phyloP scores from a whole-genome alignment of 2,797 vertebrate genomes.

The Spizella passerina region DNA sequence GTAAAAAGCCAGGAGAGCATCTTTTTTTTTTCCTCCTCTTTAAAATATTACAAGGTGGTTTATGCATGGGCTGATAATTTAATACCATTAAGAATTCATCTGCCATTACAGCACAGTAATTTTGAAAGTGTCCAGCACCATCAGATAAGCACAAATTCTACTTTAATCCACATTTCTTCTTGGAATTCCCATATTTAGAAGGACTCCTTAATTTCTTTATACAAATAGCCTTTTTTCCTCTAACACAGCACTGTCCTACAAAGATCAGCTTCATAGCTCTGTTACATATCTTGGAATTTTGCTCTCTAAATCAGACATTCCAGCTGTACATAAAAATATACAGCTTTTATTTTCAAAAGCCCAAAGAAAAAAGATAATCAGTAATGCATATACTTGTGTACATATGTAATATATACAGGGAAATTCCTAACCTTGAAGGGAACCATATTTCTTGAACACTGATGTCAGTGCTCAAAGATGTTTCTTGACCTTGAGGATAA shows the following conservation, averaged over 20 bases:
- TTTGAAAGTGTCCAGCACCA: neutral
- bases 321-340: neutral
- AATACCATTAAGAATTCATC: neutral
- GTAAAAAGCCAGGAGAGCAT: neutral
- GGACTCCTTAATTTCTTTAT: neutral
- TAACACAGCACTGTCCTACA: neutral
- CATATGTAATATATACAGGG: neutral
- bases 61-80: neutral
- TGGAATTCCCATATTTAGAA: neutral
- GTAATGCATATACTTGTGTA: neutral
- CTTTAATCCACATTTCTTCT: neutral
- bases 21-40: neutral
- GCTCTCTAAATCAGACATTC: neutral
- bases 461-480: neutral
- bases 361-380: neutral
- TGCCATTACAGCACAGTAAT: neutral
- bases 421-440: neutral
- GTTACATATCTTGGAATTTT: neutral
- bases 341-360: neutral
- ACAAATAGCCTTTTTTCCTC: neutral
- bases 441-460: neutral
- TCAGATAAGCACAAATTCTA: neutral
- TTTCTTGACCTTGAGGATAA: slow-evolving; percentile 37
- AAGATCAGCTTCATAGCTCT: neutral
- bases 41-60: neutral